These are phyloP conservation scores for Papilio polyxenes DNA, from an alignment of 1,140 invertebrate species.

Conservation along the genomic window DNA sequence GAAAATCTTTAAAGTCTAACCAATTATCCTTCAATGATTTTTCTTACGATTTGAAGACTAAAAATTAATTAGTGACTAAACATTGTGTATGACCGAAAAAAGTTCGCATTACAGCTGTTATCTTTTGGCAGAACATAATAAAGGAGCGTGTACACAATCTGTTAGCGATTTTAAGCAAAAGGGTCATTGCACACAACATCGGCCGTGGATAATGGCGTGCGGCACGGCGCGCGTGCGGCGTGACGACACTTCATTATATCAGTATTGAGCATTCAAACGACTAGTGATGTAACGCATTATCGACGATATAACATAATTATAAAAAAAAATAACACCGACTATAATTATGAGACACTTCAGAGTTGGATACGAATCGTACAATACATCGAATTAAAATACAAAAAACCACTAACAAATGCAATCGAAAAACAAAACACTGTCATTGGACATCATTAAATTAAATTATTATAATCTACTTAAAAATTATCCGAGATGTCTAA, in stretches of 20 bases:
- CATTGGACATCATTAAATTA: too few relatives aligned
- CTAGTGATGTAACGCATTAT: slow-evolving; percentile 41
- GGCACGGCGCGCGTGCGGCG: slow-evolving; percentile 49
- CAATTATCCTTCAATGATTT: too few relatives aligned
- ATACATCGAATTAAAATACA: too few relatives aligned
- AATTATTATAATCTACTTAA: too few relatives aligned
- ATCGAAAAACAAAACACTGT: too few relatives aligned
- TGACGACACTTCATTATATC: slow-evolving; percentile 71
- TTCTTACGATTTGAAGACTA: not conserved
- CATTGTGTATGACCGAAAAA: not conserved
- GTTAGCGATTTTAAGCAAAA: slow-evolving; percentile 45
- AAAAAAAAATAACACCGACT: not conserved
- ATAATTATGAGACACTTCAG: not conserved
- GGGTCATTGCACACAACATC: slow-evolving; percentile 51
- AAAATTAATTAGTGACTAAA: not conserved
- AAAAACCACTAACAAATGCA: too few relatives aligned
- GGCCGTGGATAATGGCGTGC: slow-evolving; percentile 45
- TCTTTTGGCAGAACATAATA: not conserved
- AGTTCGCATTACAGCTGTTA: not conserved
- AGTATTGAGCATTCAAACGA: slow-evolving; percentile 52
- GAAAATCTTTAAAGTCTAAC: too few relatives aligned
- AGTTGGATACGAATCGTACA: too few relatives aligned
- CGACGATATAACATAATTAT: slow-evolving; percentile 36
- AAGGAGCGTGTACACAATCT: slow-evolving; percentile 41
- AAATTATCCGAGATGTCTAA: too few relatives aligned